Evolutionary conservation across 2,888 invertebrate genomes (phyloP).

Genomic region (Cerastoderma edule): DNA sequence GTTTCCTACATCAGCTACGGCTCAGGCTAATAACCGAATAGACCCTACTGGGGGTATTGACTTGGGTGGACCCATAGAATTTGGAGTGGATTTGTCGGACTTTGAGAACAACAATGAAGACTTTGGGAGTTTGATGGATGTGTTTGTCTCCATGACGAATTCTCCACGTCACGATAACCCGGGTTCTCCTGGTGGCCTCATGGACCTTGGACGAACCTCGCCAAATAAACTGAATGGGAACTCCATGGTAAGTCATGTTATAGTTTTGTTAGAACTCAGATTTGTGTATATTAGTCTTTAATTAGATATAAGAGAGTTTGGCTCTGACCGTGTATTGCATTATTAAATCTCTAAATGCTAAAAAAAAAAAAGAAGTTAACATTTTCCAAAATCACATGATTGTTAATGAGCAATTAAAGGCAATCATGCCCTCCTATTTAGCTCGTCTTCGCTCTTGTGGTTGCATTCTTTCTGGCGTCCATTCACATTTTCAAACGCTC

Average conservation of each 20-base stretch:
- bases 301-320: too few species aligned
- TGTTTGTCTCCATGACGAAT: conserved; percentile 69
- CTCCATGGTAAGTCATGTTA: conserved; percentile 62
- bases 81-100: conserved; percentile 64
- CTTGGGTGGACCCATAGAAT: conserved; percentile 63
- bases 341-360: too few species aligned
- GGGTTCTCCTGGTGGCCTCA: conserved; percentile 69
- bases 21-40: conserved; percentile 76
- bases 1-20: conserved; percentile 92
- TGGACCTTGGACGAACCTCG: conserved; percentile 69
- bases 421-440: too few species aligned
- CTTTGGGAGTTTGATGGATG: conserved; percentile 66
- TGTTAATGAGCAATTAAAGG: too few species aligned
- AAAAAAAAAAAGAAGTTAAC: too few species aligned
- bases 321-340: too few species aligned
- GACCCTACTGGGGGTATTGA: conserved; percentile 69
- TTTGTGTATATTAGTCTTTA: too few species aligned
- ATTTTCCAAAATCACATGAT: too few species aligned
- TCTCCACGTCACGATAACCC: conserved; percentile 66
- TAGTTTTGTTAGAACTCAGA: too few species aligned
- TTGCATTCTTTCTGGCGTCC: too few species aligned
- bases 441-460: too few species aligned
- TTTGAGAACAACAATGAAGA: conserved; percentile 63
- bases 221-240: conserved; percentile 70
- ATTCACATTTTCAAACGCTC: too few species aligned